Base-by-base conservation (phyloP, 2,113 vertebrate species). In the Periophthalmodon schlosseri region DNA sequence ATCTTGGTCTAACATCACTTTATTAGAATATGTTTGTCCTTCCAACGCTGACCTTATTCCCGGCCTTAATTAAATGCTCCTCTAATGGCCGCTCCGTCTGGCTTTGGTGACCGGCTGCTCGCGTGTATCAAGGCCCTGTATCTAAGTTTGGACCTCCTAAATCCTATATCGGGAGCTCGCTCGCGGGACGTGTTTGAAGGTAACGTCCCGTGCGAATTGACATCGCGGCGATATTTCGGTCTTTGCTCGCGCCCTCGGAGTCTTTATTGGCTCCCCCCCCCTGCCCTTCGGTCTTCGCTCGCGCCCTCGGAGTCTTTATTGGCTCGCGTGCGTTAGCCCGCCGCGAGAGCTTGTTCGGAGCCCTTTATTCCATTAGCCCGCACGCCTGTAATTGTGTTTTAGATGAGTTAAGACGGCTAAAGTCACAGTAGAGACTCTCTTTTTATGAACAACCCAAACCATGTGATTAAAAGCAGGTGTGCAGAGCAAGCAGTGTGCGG, bases 11-110 rank as follows among this genome's bases (percentile, higher is more conserved):
- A 71, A 81, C 85, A 74, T 68, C 80, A 65, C 77, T 91, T 93
- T 91, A 92, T 93, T 91, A 90, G 86, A 91, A 88, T 90, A 91
- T 88, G 90, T 93, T 93, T 93, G 93, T 94, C 93, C 94, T 94
- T 94, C 90, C 83, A 87, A 84, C 49, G 24, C 75, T 91, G 92
- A 93, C 93, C 92, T 93, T 92, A 91, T 92, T 93, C 86, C 84
- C 73, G 70, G 77, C 85, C 87, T 91, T 92, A 93, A 93, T 94
- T 93, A 94, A 94, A 93, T 79, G 77, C 77, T 87, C 80, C 83
- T 84, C 89, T 93, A 93, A 94, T 91, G 92, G 92, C 91, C 91
- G 89, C 67, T 72, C 80, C 87, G 88, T 84, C 85, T 69, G 75
- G 85, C 79, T 84, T 76, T 78, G 74, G 83, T 73, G 84, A 83